Evolutionary conservation across 2,797 vertebrate species (phyloP).

Genomic region (Eremophila alpestris): DNA sequence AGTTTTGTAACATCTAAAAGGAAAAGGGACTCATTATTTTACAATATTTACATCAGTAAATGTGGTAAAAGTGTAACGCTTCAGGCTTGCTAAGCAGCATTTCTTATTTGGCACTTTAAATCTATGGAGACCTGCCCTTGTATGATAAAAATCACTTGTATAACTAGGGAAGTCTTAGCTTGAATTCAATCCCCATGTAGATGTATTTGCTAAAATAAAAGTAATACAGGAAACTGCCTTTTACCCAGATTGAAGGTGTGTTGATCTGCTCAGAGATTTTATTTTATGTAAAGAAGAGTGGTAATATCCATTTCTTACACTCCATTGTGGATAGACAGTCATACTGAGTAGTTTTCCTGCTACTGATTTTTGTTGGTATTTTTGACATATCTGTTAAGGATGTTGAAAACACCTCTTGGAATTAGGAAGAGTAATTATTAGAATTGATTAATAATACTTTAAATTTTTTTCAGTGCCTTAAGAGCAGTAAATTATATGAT

Average conservation of each 20-base stretch:
- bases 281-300: background rate
- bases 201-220: background rate
- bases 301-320: background rate
- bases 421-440: background rate
- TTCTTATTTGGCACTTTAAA: background rate
- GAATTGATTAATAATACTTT: background rate
- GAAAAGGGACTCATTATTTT: background rate
- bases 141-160: background rate
- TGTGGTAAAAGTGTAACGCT: background rate
- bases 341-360: background rate
- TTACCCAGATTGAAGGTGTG: background rate
- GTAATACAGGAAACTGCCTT: background rate
- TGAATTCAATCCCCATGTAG: background rate
- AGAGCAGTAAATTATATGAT: background rate
- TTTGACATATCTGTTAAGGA: background rate
- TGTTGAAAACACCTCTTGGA: background rate
- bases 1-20: background rate
- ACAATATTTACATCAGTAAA: background rate
- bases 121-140: background rate
- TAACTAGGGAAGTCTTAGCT: background rate
- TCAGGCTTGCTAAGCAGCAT: background rate
- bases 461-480: background rate
- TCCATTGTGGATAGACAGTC: background rate
- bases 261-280: background rate
- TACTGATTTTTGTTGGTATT: background rate